Percentiles rank a stretch among this genome's conserved stretches.
Evolutionary conservation across 35 echinoderm and acorn worm genomes (phyloP).

Genomic region (Apostichopus parvimensis): DNA sequence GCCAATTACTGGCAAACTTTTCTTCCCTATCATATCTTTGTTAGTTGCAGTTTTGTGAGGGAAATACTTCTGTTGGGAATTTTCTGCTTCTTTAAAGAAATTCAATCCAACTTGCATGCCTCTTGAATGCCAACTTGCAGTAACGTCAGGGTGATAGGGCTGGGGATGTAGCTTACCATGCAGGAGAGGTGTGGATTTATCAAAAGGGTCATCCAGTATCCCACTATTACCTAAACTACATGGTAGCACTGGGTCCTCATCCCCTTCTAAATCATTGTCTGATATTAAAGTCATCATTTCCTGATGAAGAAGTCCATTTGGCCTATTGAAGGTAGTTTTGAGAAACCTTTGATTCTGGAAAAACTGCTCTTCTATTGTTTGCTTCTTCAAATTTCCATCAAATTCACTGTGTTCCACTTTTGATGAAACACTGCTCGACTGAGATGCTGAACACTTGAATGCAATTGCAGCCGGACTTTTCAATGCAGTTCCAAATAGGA

Average conservation of each 20-base stretch:
- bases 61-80: not conserved
- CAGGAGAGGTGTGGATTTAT: not conserved
- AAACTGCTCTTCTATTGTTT: slow-evolving; percentile 16
- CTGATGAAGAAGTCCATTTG: not conserved
- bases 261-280: not conserved
- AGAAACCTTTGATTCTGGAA: slow-evolving; percentile 22
- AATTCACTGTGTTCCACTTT: not conserved
- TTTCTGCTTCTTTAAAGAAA: slow-evolving; percentile 15
- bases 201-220: not conserved
- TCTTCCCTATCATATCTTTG: not conserved
- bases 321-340: not conserved
- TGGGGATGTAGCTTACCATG: not conserved
- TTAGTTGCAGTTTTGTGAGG: not conserved
- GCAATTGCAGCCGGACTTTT: slow-evolving; percentile 36
- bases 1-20: not conserved
- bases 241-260: not conserved
- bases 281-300: not conserved
- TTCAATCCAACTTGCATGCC: slow-evolving; percentile 4
- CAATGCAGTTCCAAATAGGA: slow-evolving; percentile 41
- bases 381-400: slow-evolving; percentile 15
- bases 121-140: not conserved
- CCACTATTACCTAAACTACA: not conserved
- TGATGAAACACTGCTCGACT: not conserved
- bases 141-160: not conserved
- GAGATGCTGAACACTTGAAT: slow-evolving; percentile 41